These are phyloP conservation scores for Tor tambroides DNA, from an alignment of 2,113 vertebrate genomes.

Conservation along the genomic window DNA sequence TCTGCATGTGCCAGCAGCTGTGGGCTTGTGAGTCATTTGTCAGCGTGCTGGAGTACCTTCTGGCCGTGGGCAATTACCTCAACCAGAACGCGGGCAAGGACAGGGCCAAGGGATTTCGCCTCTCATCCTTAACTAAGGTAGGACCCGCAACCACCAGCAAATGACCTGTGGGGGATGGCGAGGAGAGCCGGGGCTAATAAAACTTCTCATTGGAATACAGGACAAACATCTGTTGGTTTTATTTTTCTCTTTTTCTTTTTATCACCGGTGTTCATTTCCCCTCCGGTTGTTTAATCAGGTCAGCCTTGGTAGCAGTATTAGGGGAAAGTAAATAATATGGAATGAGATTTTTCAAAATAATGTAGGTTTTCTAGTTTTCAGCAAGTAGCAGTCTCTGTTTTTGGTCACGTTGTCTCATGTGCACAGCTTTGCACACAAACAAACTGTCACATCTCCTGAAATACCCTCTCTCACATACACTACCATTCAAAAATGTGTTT, in stretches of 20 bases:
- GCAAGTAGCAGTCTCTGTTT: background rate
- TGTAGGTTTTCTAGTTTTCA: background rate
- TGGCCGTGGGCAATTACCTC: constrained; percentile 81
- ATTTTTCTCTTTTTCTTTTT: background rate
- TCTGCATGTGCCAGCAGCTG: constrained; percentile 78
- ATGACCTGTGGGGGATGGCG: constrained; percentile 66
- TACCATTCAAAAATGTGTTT: background rate
- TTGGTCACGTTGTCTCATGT: background rate
- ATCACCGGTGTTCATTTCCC: background rate
- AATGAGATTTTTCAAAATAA: background rate
- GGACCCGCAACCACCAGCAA: constrained; percentile 51
- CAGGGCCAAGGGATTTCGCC: constrained; percentile 76
- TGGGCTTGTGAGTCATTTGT: constrained; percentile 77
- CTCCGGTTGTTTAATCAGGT: background rate
- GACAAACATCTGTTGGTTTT: constrained; percentile 46
- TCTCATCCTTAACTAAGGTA: constrained; percentile 81
- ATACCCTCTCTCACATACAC: too few species aligned
- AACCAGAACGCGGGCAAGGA: constrained; percentile 80
- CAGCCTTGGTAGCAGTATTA: background rate
- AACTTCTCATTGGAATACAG: constrained; percentile 70
- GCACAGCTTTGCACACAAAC: background rate
- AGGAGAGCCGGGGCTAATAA: constrained; percentile 61
- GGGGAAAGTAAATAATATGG: too few species aligned
- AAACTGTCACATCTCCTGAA: too few species aligned
- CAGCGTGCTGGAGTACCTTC: constrained; percentile 79